These are phyloP conservation scores for Symphodus melops DNA, from an alignment of 2,113 vertebrate genomes.

Conservation along the genomic window DNA sequence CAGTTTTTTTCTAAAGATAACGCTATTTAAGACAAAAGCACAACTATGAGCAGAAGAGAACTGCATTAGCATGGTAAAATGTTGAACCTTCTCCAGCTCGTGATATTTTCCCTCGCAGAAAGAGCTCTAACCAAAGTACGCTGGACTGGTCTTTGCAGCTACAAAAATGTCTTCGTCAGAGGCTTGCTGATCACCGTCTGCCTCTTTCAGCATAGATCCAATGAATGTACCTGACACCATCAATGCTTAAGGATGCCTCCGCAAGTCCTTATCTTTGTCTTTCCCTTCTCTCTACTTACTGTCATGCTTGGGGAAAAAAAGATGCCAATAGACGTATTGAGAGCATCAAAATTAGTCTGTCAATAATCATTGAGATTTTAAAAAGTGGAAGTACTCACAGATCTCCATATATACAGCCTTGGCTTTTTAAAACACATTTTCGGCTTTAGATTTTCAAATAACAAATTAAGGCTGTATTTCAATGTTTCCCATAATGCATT, in stretches of 20 bases:
- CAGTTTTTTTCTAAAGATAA: conserved; percentile 1
- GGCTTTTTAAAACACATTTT: too few species aligned
- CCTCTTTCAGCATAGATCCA: conserved; percentile 46
- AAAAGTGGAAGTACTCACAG: too few species aligned
- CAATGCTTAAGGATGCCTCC: conserved; percentile 57
- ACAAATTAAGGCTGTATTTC: too few species aligned
- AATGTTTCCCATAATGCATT: background rate
- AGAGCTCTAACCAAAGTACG: conserved; percentile 74
- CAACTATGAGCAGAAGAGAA: conserved; percentile 47
- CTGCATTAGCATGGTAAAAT: conserved; percentile 21
- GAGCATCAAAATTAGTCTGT: background rate
- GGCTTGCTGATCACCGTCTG: conserved; percentile 60
- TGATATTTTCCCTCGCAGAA: conserved; percentile 12
- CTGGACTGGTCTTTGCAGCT: conserved; percentile 55
- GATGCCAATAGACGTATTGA: conserved; percentile 22
- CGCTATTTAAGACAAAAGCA: background rate
- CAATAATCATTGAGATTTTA: too few species aligned
- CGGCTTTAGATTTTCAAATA: too few species aligned
- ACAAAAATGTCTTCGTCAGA: conserved; percentile 55
- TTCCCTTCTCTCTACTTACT: conserved; percentile 25
- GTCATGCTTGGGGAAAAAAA: conserved; percentile 32
- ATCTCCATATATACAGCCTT: too few species aligned
- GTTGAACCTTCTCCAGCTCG: conserved; percentile 34
- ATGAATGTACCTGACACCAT: conserved; percentile 63
- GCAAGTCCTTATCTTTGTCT: conserved; percentile 61